Base-by-base conservation (phyloP, 2,113 vertebrate species). In the Coracopsis vasa region DNA sequence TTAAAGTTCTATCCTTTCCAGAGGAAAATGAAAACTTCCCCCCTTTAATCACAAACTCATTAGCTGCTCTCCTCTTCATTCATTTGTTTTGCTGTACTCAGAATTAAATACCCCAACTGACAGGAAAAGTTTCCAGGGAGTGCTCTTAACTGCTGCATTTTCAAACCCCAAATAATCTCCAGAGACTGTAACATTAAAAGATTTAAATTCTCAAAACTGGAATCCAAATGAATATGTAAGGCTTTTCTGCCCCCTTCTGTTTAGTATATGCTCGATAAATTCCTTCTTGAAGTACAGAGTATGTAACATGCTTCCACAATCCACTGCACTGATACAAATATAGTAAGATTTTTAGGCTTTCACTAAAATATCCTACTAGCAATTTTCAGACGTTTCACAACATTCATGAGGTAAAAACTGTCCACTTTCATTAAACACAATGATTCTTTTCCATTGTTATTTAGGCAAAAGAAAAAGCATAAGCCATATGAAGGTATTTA, bases 241-340 rank as follows among this genome's bases (percentile, higher is more conserved):
- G 56, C 51, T 97, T 91, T 96, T 95, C 95, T 96, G 95, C 97
- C 94, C 97, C 94, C 96, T 97, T 97, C 96, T 96, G 97, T 96
- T 94, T 92, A 29, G n/a, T 72, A 13, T 7, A 54, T 42, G 72
- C n/a, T 94, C 60, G 13, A 60, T 72, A 78, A 90, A 88, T 78
- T 18, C 35, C 60, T 66, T 47, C 19, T 33, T 28, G 27, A 72
- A 73, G 83, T 27, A 31, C 0, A 33, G 2, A 24, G 25, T 4
- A 56, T 20, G 29, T 2, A 85, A 72, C 33, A 58, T 7, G 5
- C 42, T 70, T 73, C 44, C 51, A 65, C 16, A 41, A 6, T 13
- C 70, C 2, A 5, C 10, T 31, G 28, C 15, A 37, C 41, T 35
- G 72, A 45, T 61, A 53, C 25, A 15, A 51, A 31, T 28, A 33